Evolutionary conservation across 1,140 invertebrate genomes (phyloP), one percentile per base, ranked within the genome.

Genomic region (Aphaenogaster rudis): DNA sequence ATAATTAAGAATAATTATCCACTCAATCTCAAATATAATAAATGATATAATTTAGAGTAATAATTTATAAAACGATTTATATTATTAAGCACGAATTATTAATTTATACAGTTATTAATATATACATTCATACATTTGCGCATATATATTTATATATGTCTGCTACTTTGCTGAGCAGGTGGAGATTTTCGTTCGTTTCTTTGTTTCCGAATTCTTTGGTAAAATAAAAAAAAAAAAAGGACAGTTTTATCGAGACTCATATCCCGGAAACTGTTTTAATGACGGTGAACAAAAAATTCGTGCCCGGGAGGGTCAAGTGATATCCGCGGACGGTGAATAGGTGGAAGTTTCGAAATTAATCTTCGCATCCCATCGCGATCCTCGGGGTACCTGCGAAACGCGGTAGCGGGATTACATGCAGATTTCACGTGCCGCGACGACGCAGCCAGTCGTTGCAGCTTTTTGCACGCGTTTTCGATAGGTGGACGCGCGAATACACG

Each of bases 331-430:
- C 39, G 50, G 61, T 64, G 76, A 86, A 50, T 76, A 39, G 50
- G 52, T 74, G 76, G 48, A 80, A 69, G 86, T 87, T 90, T 69
- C 42, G 52, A 63, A 64, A 90, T 87, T 87, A 90, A 90, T 90
- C 79, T 86, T 52, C 11, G 11, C 33, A 21, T 17, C 74, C 80
- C 39, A 88, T 90, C 88, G 42, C n/a, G 86, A 74, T 80, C 52
- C 63, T 54, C 50, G 3, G 33, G 54, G 39, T 77, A 69, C 33
- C 61, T 50, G 50, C 52, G 66, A 69, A 84, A 74, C 42, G 13
- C 67, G 54, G 11, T 64, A 17, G 50, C 54, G 45, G 76, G 76
- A 90, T 91, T 90, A 90, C 89, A 88, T 88, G 89, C 80, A 86
- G 89, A 91, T 91, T 91, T 90, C 76, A 15, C 59, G 61, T 52